Percentiles rank a stretch among this genome's conserved stretches.
Evolutionary conservation across 30 jellyfish, hydroid and myxozoan genomes (phyloP).

Genomic region (Chrysaora quinquecirrha): DNA sequence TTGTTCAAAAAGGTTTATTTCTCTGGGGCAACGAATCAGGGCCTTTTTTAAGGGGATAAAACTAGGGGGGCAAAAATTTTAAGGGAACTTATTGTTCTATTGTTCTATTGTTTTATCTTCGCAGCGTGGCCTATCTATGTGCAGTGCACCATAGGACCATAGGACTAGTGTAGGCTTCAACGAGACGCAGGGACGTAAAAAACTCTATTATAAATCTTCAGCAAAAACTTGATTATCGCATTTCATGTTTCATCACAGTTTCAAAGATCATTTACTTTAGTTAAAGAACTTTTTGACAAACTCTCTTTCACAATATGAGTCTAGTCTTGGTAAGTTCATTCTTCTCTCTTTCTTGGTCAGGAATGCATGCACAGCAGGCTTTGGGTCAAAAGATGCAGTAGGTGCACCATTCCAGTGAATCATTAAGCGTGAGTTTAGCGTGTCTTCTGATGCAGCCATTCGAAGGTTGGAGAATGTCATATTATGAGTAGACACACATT

Average conservation of each 20-base stretch:
- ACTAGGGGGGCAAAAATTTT: no score
- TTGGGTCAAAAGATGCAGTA: constrained; percentile 46
- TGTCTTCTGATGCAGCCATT: constrained; percentile 40
- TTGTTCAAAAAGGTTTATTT: neutral
- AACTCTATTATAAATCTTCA: no score
- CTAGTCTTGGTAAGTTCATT: constrained; percentile 22
- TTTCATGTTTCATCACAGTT: no score
- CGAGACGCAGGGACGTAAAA: no score
- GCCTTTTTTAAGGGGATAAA: no score
- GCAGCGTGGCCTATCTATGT: no score
- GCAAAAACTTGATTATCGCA: no score
- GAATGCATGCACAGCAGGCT: constrained; percentile 43
- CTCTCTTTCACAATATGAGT: constrained; percentile 31
- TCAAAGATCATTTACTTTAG: no score
- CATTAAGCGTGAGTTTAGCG: constrained; percentile 22
- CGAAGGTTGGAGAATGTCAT: constrained; percentile 45
- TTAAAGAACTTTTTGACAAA: constrained; percentile 6
- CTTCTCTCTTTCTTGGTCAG: constrained; percentile 29
- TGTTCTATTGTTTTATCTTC: no score
- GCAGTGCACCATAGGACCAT: no score
- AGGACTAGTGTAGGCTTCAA: no score
- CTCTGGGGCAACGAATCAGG: neutral
- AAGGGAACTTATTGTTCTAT: no score
- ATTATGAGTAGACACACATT: constrained; percentile 47
- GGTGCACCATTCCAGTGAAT: constrained; percentile 58